Base-by-base conservation (phyloP, 2,888 invertebrate species). In the Pachymerium ferrugineum region DNA sequence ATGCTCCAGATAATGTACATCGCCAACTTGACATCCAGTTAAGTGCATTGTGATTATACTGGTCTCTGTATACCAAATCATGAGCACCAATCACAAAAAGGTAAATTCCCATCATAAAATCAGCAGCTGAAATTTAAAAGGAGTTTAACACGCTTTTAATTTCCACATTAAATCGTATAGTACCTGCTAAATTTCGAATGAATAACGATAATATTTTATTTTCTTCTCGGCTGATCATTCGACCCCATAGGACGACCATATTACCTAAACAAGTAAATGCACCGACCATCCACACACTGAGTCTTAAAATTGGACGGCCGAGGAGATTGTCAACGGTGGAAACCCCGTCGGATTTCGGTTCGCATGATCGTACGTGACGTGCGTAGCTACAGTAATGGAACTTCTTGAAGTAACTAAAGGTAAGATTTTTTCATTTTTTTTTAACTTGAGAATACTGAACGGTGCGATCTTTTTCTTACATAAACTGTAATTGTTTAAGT, bases 21-120 rank as follows among this genome's bases (percentile, higher is more conserved):
- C 84, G 81, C 85, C 86, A 87, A 0, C 89, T 89, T 8, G 86
- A 85, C 80, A 87, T 87, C 90, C 90, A 90, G 0, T 84, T 81
- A 28, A 84, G 84, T 0, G 89, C 87, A 74, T 86, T 83, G 77
- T 81, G 81, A 77, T 87, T 85, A 80, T 89, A 90, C 72, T 83
- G 83, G 75, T 85, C 84, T 3, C 88, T 83, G 79, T 84, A 88
- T 72, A 85, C 84, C 38, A 83, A 80, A 79, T 90, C 89, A 78
- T 87, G 86, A 16, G 85, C 80, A 0, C 87, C 89, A 77, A 90
- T 87, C 42, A 86, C 84, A 47, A 87, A 79, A 76, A 90, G 82
- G 80, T 90, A 90, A 73, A 89, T 79, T 5, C 89, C 89, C 88
- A 89, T 89, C 69, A 89, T 80, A 78, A 89, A 83, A 79, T 89